These are phyloP conservation scores for Lota lota DNA, from an alignment of 2,113 vertebrate species.

Conservation along the genomic window DNA sequence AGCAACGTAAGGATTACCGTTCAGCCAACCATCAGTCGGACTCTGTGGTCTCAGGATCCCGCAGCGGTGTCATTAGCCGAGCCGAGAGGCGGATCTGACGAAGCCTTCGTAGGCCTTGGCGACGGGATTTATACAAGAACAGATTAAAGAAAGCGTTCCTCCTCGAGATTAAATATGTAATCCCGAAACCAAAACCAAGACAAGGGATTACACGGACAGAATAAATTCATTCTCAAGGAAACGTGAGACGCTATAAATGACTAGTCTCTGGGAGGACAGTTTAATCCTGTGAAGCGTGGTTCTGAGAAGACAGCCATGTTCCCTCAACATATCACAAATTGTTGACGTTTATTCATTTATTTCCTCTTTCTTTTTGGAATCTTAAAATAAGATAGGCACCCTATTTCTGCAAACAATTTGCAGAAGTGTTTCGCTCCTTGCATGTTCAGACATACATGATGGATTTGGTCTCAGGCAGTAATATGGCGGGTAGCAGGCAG, in stretches of 20 bases:
- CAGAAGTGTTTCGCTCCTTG: too few species aligned
- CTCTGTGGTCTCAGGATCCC: background rate
- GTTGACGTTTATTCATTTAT: too few species aligned
- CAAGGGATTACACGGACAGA: slow-evolving; percentile 46
- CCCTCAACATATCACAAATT: background rate
- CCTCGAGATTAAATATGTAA: slow-evolving; percentile 67
- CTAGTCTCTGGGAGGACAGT: background rate
- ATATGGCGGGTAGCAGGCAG: background rate
- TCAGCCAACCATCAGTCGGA: background rate
- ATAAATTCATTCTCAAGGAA: slow-evolving; percentile 34
- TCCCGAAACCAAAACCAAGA: slow-evolving; percentile 54
- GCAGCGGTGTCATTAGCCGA: background rate
- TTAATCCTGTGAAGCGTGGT: slow-evolving; percentile 22
- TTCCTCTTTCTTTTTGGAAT: too few species aligned
- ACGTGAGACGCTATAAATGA: slow-evolving; percentile 29
- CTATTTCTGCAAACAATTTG: too few species aligned
- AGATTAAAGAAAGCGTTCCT: slow-evolving; percentile 61
- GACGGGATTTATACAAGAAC: slow-evolving; percentile 48
- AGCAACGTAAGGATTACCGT: background rate
- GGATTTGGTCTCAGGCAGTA: too few species aligned
- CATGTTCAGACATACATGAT: too few species aligned
- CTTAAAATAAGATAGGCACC: too few species aligned
- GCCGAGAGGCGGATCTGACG: slow-evolving; percentile 11
- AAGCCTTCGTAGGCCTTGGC: slow-evolving; percentile 1
- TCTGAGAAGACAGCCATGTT: slow-evolving; percentile 6